Conservation (phyloP, 2,888 invertebrate genomes). For the Hesperia comma region DNA sequence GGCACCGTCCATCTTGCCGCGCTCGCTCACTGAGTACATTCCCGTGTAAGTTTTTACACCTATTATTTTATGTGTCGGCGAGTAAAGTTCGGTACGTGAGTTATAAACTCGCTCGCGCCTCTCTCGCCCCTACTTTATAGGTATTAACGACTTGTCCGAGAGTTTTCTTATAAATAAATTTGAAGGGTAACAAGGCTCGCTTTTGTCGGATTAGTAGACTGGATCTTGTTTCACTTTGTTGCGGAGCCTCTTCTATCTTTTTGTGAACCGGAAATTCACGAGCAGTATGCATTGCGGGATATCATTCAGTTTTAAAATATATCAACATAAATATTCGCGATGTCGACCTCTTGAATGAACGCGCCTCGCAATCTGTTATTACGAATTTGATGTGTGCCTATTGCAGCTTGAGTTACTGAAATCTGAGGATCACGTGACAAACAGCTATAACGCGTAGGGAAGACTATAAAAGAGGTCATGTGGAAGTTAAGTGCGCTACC, state of each 20-base stretch:
- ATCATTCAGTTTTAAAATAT: constrained; percentile 16
- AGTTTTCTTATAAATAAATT: constrained; percentile 85
- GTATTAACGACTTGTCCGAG: constrained; percentile 85
- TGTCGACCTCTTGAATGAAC: background rate
- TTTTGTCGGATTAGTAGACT: constrained; percentile 84
- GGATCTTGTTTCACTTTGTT: constrained; percentile 84
- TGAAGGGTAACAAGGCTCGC: constrained; percentile 84
- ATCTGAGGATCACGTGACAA: constrained; percentile 75
- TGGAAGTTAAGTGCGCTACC: constrained; percentile 81
- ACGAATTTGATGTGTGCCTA: background rate
- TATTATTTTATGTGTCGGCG: constrained; percentile 85
- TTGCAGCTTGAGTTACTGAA: constrained; percentile 36
- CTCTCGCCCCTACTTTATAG: constrained; percentile 84
- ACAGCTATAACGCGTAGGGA: constrained; percentile 77
- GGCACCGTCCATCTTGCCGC: constrained; percentile 76
- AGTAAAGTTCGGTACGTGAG: constrained; percentile 85
- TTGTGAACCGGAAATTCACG: constrained; percentile 73
- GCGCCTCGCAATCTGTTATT: background rate
- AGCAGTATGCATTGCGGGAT: constrained; percentile 50
- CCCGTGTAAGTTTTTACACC: constrained; percentile 84
- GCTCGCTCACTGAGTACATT: constrained; percentile 83
- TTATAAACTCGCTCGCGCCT: constrained; percentile 84
- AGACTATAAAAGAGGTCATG: constrained; percentile 80
- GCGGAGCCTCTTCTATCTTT: constrained; percentile 76
- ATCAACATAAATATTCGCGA: constrained; percentile 9